These are phyloP conservation scores for Zaprionus davidi DNA, from an alignment of 1,140 invertebrate species.

Conservation along the genomic window DNA sequence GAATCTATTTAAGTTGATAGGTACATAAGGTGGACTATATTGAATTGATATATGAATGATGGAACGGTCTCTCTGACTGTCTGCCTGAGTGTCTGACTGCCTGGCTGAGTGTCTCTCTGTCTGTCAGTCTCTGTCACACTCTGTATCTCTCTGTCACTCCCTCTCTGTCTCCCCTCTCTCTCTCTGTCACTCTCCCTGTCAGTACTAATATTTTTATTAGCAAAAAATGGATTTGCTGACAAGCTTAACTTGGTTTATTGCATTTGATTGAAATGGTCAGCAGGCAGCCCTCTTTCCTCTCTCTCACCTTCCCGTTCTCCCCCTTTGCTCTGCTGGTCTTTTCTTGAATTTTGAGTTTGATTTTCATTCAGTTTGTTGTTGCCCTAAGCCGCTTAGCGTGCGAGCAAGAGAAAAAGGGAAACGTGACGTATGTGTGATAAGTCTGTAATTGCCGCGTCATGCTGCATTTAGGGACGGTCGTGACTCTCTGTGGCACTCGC, in stretches of 20 bases:
- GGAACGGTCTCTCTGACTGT: neutral
- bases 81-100: neutral
- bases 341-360: conserved; percentile 24
- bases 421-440: conserved; percentile 69
- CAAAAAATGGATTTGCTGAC: conserved; percentile 66
- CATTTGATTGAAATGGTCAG: conserved; percentile 59
- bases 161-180: neutral
- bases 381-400: conserved; percentile 55
- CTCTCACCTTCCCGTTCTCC: neutral
- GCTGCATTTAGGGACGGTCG: conserved; percentile 55
- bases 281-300: neutral
- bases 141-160: neutral
- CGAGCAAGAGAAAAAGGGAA: conserved; percentile 6
- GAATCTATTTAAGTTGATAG: conserved; percentile 16
- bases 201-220: conserved; percentile 72
- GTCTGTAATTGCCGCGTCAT: conserved; percentile 64
- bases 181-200: neutral
- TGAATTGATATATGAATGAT: conserved; percentile 3
- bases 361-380: conserved; percentile 48
- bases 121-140: neutral
- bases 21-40: neutral
- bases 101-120: neutral
- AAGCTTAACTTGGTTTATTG: conserved; percentile 64
- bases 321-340: neutral
- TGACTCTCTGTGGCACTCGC: conserved; percentile 45